Evolutionary conservation across 2,888 invertebrate species (phyloP).

Genomic region (Thera obeliscata): DNA sequence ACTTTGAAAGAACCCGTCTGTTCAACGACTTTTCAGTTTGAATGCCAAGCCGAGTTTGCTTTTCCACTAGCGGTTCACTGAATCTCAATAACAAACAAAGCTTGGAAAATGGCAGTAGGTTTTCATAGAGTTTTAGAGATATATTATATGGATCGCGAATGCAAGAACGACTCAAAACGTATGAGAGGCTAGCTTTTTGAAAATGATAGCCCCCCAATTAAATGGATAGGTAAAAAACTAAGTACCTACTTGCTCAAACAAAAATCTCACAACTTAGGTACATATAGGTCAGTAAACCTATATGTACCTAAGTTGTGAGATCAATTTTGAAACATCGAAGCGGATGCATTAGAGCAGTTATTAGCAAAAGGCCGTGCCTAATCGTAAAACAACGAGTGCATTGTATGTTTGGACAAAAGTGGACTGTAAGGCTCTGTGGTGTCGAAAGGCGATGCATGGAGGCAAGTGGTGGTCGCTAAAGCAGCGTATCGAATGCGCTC

Average conservation of each 20-base stretch:
- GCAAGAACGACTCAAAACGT: conserved; percentile 1
- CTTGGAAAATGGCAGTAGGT: conserved; percentile 2
- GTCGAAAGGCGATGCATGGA: conserved; percentile 44
- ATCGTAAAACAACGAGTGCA: conserved; percentile 19
- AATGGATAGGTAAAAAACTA: neutral
- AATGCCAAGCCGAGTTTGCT: conserved; percentile 2
- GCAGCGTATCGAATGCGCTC: conserved; percentile 73
- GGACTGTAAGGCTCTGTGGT: conserved; percentile 47
- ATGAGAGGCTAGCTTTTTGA: neutral
- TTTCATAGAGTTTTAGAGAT: neutral
- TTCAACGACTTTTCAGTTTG: neutral
- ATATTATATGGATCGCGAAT: neutral
- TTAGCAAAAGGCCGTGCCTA: conserved; percentile 9
- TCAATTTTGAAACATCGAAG: conserved; percentile 8
- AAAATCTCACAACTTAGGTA: neutral
- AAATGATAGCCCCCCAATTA: neutral
- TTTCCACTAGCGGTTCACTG: conserved; percentile 10
- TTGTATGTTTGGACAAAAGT: conserved; percentile 41
- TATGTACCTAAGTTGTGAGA: neutral
- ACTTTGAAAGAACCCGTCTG: neutral
- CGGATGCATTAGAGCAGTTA: conserved; percentile 14
- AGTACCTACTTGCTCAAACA: neutral
- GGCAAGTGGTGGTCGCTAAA: conserved; percentile 68
- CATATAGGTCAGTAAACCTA: neutral
- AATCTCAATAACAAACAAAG: conserved; percentile 6